A percentile compares a stretch with the other conserved stretches of the same genome.
These are phyloP conservation scores for Noctua fimbriata DNA, from an alignment of 2,888 invertebrate species.

Conservation along the genomic window DNA sequence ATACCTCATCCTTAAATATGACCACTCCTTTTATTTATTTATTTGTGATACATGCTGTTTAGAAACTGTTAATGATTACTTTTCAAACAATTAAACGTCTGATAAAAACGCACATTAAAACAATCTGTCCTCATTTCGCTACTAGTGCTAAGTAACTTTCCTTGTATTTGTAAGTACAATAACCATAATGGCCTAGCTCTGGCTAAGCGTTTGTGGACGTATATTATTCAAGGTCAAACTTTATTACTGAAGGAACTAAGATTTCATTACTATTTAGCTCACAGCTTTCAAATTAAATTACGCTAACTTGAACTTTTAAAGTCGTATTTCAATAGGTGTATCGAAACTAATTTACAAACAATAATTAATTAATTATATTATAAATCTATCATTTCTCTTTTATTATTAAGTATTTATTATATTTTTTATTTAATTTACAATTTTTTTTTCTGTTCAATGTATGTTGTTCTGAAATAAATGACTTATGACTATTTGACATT, in stretches of 20 bases:
- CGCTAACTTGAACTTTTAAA: background rate
- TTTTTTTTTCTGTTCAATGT: too few species aligned
- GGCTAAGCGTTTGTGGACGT: slow-evolving; percentile 6
- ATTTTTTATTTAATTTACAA: too few species aligned
- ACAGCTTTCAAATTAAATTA: background rate
- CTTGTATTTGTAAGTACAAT: slow-evolving; percentile 39
- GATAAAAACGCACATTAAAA: slow-evolving; percentile 8
- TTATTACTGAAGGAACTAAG: background rate
- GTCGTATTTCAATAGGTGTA: background rate
- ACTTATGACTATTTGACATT: too few species aligned
- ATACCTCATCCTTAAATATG: too few species aligned
- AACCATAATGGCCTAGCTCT: slow-evolving; percentile 16
- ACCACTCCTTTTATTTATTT: background rate
- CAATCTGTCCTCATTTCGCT: slow-evolving; percentile 31
- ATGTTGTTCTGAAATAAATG: too few species aligned
- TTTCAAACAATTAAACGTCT: slow-evolving; percentile 8
- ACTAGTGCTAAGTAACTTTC: slow-evolving; percentile 44
- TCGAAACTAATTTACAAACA: background rate
- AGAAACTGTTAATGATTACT: too few species aligned
- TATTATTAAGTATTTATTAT: too few species aligned
- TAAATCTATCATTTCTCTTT: too few species aligned
- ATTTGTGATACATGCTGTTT: too few species aligned
- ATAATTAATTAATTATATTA: too few species aligned
- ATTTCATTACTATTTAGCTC: background rate
- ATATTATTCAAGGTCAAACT: slow-evolving; percentile 4